Evolutionary conservation across 2,888 invertebrate species (phyloP).

Genomic region (Amphipoea oculea): DNA sequence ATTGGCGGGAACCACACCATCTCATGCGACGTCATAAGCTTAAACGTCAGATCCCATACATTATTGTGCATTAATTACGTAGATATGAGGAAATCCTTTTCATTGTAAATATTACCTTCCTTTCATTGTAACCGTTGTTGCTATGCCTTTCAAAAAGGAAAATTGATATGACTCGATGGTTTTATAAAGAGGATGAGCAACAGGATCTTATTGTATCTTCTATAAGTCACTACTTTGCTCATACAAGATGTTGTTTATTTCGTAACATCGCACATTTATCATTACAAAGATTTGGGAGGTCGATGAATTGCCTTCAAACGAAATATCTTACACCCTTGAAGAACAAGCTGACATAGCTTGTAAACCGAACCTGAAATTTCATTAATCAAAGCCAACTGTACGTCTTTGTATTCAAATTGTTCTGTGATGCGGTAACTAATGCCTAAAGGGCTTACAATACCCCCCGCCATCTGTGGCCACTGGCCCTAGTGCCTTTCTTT

Average conservation of each 20-base stretch:
- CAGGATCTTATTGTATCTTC: neutral
- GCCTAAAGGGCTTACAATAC: neutral
- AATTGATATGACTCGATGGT: neutral
- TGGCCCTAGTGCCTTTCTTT: neutral
- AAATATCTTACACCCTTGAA: too few species aligned
- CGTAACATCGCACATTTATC: neutral
- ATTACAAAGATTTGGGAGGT: too few species aligned
- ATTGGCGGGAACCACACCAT: conserved; percentile 5
- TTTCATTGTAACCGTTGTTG: conserved; percentile 21
- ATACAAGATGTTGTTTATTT: neutral
- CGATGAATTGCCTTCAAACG: too few species aligned
- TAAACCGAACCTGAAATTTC: neutral
- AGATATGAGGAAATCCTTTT: conserved; percentile 34
- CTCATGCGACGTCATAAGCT: conserved; percentile 22
- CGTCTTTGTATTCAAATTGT: neutral
- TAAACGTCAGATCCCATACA: conserved; percentile 6
- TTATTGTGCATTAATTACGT: neutral
- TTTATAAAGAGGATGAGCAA: neutral
- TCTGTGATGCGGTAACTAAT: neutral
- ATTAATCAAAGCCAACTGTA: neutral
- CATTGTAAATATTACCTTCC: neutral
- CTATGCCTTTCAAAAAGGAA: conserved; percentile 18
- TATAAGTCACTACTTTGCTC: neutral
- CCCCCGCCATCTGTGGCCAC: neutral
- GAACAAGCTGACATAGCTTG: neutral